Evolutionary conservation across 1,140 invertebrate species (phyloP).

Genomic region (Drosophila trapezifrons): DNA sequence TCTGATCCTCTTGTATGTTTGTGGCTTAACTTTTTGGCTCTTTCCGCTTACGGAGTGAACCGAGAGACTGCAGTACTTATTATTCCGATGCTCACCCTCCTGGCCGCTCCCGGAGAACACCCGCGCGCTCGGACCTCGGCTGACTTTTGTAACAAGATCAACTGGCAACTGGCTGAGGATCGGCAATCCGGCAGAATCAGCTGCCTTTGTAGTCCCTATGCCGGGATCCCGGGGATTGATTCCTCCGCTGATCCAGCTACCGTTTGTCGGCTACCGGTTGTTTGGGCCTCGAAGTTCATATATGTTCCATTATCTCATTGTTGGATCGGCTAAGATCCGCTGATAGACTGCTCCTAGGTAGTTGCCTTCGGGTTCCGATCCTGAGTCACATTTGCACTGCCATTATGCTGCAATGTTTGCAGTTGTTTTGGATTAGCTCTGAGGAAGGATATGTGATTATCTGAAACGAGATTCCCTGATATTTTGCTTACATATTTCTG

Average conservation of each 20-base stretch:
- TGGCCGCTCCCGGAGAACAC: conserved; percentile 51
- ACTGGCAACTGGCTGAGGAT: conserved; percentile 64
- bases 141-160: conserved; percentile 81
- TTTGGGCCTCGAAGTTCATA: conserved; percentile 72
- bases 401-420: conserved; percentile 53
- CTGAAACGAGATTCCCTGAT: not conserved
- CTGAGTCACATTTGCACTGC: conserved; percentile 23
- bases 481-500: not conserved
- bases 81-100: conserved; percentile 10
- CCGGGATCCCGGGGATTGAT: conserved; percentile 53
- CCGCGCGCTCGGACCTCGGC: conserved; percentile 59
- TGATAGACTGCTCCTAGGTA: conserved; percentile 62
- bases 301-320: conserved; percentile 80
- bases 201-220: conserved; percentile 62
- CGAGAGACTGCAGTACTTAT: conserved; percentile 25
- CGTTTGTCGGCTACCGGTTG: conserved; percentile 57
- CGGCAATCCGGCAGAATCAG: conserved; percentile 43
- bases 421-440: conserved; percentile 50
- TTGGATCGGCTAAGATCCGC: conserved; percentile 68
- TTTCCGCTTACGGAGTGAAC: conserved; percentile 65
- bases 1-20: conserved; percentile 82
- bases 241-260: conserved; percentile 60
- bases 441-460: not conserved
- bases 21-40: conserved; percentile 82
- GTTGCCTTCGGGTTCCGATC: not conserved